Conservation (phyloP, 2,113 vertebrate genomes). For the Antigone vipio region DNA sequence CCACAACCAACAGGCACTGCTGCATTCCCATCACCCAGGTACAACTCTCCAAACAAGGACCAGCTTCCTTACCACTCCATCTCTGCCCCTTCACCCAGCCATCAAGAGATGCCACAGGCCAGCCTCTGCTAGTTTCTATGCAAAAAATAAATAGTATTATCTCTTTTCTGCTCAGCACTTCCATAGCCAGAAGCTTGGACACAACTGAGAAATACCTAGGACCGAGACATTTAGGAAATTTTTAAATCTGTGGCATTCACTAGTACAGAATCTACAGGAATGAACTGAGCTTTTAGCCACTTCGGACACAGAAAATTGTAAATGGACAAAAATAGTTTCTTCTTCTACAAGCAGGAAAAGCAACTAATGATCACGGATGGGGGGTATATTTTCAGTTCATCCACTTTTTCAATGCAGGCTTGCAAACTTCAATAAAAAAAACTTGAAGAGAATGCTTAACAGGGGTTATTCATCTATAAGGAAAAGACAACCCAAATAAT, state of each 20-base stretch:
- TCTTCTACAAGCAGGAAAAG: background rate
- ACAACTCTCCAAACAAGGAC: background rate
- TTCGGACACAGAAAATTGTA: background rate
- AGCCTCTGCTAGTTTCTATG: background rate
- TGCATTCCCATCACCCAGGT: accelerated
- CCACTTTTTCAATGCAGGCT: background rate
- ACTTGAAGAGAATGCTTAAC: background rate
- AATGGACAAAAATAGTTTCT: background rate
- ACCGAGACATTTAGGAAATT: background rate
- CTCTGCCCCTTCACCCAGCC: background rate
- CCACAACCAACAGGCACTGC: background rate
- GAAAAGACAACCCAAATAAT: background rate
- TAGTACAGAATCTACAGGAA: background rate
- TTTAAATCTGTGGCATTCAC: background rate
- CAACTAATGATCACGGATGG: background rate
- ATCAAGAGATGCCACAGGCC: background rate
- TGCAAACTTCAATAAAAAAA: background rate
- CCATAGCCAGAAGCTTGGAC: background rate
- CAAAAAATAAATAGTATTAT: background rate
- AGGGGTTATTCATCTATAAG: background rate
- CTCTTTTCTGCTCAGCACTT: background rate
- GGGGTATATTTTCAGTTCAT: background rate
- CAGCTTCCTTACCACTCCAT: accelerated
- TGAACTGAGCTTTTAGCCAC: background rate
- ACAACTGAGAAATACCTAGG: background rate